Evolutionary conservation across 1,140 invertebrate genomes (phyloP).

Genomic region (Helicoverpa zea): DNA sequence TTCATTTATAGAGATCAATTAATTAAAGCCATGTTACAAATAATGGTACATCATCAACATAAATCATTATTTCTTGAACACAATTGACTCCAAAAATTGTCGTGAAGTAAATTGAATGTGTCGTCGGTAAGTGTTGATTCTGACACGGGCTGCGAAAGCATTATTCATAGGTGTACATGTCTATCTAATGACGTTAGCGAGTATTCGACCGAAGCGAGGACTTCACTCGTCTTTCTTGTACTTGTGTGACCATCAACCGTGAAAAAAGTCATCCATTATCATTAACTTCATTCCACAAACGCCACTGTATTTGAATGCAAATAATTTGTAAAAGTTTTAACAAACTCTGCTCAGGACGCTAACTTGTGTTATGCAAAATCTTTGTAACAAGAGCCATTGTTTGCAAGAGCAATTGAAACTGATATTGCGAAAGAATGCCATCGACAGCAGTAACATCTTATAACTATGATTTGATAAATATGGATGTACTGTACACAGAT

Average conservation of each 20-base stretch:
- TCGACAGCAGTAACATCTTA: constrained; percentile 27
- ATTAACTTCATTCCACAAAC: constrained; percentile 53
- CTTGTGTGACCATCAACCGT: constrained; percentile 60
- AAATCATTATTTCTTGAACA: constrained; percentile 12
- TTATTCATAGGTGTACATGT: constrained; percentile 53
- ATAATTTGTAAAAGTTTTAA: constrained; percentile 53
- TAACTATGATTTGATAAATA: constrained; percentile 17
- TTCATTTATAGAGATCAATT: constrained; percentile 77
- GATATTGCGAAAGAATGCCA: constrained; percentile 34
- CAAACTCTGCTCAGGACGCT: constrained; percentile 28
- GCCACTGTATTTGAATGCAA: constrained; percentile 50
- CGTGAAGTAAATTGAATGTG: background rate
- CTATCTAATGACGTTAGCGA: constrained; percentile 54
- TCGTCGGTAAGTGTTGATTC: constrained; percentile 15
- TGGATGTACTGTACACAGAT: background rate
- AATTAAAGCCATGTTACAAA: constrained; percentile 54
- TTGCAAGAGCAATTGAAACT: constrained; percentile 26
- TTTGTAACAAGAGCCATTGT: constrained; percentile 35
- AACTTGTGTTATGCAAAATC: constrained; percentile 40
- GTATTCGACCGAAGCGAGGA: constrained; percentile 56
- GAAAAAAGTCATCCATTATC: constrained; percentile 61
- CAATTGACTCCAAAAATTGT: constrained; percentile 7
- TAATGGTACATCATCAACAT: constrained; percentile 1
- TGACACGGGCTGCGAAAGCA: constrained; percentile 26
- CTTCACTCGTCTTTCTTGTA: constrained; percentile 53